Base-by-base conservation (phyloP, 2,797 vertebrate genomes). In the Anguilla obscura region DNA sequence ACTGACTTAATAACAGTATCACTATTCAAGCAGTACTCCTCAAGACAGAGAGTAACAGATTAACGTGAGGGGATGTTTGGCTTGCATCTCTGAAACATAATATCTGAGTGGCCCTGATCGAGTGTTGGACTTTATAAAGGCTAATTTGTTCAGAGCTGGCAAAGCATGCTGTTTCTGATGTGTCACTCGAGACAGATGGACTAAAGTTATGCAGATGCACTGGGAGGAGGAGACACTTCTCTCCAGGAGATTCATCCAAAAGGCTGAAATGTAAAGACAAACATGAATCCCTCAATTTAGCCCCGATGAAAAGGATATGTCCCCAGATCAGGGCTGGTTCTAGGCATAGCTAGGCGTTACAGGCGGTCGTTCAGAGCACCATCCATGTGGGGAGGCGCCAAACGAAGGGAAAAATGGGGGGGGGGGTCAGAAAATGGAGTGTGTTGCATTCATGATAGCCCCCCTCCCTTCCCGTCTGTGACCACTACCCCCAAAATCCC, bases 141-240 rank as follows among this genome's bases (percentile, higher is more conserved):
- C 24, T 71, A 71, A 71, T 71, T 30, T 71, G 66, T 71, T 71
- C 66, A n/a, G 66, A 71, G 66, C 66, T 24, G 66, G n/a, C 24
- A 30, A 21, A 27, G 10, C 66, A 71, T 71, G 66, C 27, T 30
- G 24, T 71, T 71, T 71, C 8, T 71, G 66, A 71, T 30, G 27
- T 71, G 66, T 71, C 66, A 12, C 66, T 27, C 66, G 30, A 71
- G 66, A 71, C 66, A 71, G 24, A 71, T 24, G 2, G 66, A 71
- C 24, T 9, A 71, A 45, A 45, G 3, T 45, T 45, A 45, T 45
- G 40, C 40, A 45, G 40, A 45, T 45, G 40, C 40, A 45, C 3
- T 45, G 40, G 66, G 24, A 71, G 66, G 27, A 6, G 66, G 1
- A 54, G 6, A 71, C 24, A 30, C 7, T 27, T 10, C 24, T 54